Evolutionary conservation across 2,113 vertebrate genomes (phyloP), one percentile per base, ranked within the genome.

Genomic region (Epinephelus fuscoguttatus): DNA sequence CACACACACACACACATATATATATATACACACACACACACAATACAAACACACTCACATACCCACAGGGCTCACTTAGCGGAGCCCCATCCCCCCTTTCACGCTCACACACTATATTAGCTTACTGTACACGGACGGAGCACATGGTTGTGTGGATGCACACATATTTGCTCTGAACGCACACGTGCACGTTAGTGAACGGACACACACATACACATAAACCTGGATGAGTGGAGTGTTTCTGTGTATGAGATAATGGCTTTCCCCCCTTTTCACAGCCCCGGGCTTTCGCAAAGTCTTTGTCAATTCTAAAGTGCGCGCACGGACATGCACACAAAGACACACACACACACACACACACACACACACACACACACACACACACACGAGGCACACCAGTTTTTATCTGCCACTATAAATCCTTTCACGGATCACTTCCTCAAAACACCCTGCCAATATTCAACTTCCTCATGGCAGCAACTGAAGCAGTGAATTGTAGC

Each of bases 401-500:
- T 91, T 87, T 90, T 86, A 88, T 92, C 88, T 80, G 86, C 30
- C 84, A 71, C 85, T 71, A 57, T 84, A 82, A 90, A 87, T 78
- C 88, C 85, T 50, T 84, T 92, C 81, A 91, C 11, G 75, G 81
- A 90, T 93, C 88, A 78, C 93, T 89, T 91, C 84, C 78, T 89
- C 84, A 88, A 90, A 89, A 81, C n/a, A 67, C 69, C 37, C 88
- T 59, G 81, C 79, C 84, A 87, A 92, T 89, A 86, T 71, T 88
- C 71, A 85, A 93, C 89, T 89, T 91, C 79, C 80, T 87, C 42
- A 1, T 87, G 60, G 77, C 27, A 6, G 73, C 75, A 66, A 84
- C 27, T 52, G 82, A 81, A 87, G 87, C 88, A 80, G 60, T 67
- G 64, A 83, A 60, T 82, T 62, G 45, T 15, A 56, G 47, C 23